Conservation (phyloP, 2,888 invertebrate genomes). For the Nyleta sp. region DNA sequence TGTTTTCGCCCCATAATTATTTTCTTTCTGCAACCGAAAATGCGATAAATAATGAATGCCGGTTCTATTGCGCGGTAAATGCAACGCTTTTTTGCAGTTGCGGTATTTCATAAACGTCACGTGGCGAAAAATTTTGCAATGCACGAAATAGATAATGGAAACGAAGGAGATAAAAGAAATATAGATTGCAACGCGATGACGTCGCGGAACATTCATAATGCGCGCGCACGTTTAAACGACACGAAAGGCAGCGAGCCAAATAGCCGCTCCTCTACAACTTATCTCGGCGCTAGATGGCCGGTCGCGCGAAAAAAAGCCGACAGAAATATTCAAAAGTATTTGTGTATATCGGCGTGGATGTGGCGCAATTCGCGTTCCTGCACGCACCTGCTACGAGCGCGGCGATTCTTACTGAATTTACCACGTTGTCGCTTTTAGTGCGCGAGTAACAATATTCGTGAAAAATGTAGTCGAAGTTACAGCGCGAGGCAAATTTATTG, state of each 20-base stretch:
- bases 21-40: too few relatives aligned
- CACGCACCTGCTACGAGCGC: slow-evolving; percentile 51
- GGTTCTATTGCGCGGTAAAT: slow-evolving; percentile 3
- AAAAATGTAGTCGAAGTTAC: slow-evolving; percentile 50
- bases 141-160: slow-evolving; percentile 30
- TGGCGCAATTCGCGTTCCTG: slow-evolving; percentile 50
- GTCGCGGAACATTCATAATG: slow-evolving; percentile 54
- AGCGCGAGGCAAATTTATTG: slow-evolving; percentile 28
- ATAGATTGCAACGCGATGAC: slow-evolving; percentile 40
- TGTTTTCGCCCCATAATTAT: too few relatives aligned
- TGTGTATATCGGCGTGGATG: slow-evolving; percentile 30
- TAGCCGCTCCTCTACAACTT: slow-evolving; percentile 51
- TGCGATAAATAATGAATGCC: too few relatives aligned
- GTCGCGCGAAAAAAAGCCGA: slow-evolving; percentile 26
- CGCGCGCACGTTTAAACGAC: slow-evolving; percentile 47
- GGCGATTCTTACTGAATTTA: slow-evolving; percentile 42
- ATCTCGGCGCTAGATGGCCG: slow-evolving; percentile 48
- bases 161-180: slow-evolving; percentile 10
- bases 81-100: neutral
- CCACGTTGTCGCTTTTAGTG: slow-evolving; percentile 23
- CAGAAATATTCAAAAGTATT: slow-evolving; percentile 48
- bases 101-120: slow-evolving; percentile 9
- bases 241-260: slow-evolving; percentile 57
- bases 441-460: slow-evolving; percentile 38
- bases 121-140: slow-evolving; percentile 19